Evolutionary conservation across 2,888 invertebrate species (phyloP), one percentile per base, ranked within the genome.

Genomic region (Tyria jacobaeae): DNA sequence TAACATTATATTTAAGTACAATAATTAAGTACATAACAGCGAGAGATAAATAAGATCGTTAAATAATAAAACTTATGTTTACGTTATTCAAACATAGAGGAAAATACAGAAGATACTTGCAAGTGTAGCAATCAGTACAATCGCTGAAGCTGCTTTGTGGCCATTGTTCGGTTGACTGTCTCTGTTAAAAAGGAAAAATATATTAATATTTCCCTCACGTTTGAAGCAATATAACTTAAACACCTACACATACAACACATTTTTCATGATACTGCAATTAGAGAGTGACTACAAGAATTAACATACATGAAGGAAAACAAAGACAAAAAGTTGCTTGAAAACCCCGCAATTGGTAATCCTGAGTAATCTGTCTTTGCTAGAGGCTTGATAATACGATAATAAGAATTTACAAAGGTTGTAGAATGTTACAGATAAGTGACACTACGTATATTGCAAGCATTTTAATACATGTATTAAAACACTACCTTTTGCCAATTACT

Each of bases 171-270:
- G 4, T 1, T 12, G 14, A 34, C 34, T 24, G 24, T 51, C 51
- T 35, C 51, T 51, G 51, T 51, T n/a, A n/a, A 24, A 51, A 35
- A 35, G 35, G 17, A 51, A 35, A 51, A 9, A 21, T 24, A 35
- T 21, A 21, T 51, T 51, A 34, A 34, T 34, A 51, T 12, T 0
- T 50, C n/a, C 21, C n/a, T 5, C 31, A 50, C 27, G n/a, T 17
- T 17, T 9, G n/a, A 50, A 17, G 31, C 0, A 6, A 48, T 39
- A 44, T 12, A 21, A 0, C 12, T 44, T 44, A 10, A 21, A 10
- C 21, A 21, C 44, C 17, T 2, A 41, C 41, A 21, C n/a, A n/a
- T n/a, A n/a, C 3, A 41, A 21, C 21, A 21, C 10, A 44, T 21
- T 21, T 44, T 44, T 44, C 44, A 44, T 44, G 44, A 21, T 12